These are phyloP conservation scores for Cepaea nemoralis DNA, from an alignment of 1,140 invertebrate genomes.

Conservation along the genomic window DNA sequence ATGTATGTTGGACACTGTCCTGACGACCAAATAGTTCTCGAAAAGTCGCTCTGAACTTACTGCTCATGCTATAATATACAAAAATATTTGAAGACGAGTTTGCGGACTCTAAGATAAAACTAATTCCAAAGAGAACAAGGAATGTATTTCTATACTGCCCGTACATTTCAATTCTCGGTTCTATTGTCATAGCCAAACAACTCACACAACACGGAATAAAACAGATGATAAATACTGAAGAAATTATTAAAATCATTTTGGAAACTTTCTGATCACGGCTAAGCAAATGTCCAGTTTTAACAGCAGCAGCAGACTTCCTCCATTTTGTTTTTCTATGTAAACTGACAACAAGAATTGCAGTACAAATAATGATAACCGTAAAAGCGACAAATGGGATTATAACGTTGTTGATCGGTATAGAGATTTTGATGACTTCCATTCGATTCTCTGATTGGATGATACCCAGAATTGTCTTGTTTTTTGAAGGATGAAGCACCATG, in stretches of 20 bases:
- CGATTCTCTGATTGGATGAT: background rate
- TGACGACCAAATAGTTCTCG: background rate
- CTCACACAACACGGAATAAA: background rate
- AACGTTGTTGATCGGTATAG: background rate
- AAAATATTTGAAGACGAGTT: conserved; percentile 32
- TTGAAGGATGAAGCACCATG: background rate
- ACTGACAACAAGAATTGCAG: background rate
- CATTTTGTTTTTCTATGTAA: background rate
- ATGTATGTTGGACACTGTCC: no score
- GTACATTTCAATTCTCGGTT: background rate
- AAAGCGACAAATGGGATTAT: conserved; percentile 16
- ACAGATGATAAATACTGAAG: background rate
- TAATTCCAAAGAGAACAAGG: background rate
- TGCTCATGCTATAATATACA: conserved; percentile 28
- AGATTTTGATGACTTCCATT: background rate
- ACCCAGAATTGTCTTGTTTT: conserved; percentile 5
- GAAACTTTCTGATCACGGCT: conserved; percentile 26
- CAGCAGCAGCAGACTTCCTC: background rate
- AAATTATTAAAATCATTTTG: conserved; percentile 5
- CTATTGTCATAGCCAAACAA: conserved; percentile 7
- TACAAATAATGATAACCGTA: background rate
- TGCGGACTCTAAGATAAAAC: background rate
- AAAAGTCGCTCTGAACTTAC: background rate
- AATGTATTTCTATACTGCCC: conserved; percentile 17
- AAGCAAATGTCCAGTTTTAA: background rate